Percentiles rank a stretch among this genome's conserved stretches.
phyloP scores from a whole-genome alignment of 2,113 vertebrate species.

The Phaetusa simplex region DNA sequence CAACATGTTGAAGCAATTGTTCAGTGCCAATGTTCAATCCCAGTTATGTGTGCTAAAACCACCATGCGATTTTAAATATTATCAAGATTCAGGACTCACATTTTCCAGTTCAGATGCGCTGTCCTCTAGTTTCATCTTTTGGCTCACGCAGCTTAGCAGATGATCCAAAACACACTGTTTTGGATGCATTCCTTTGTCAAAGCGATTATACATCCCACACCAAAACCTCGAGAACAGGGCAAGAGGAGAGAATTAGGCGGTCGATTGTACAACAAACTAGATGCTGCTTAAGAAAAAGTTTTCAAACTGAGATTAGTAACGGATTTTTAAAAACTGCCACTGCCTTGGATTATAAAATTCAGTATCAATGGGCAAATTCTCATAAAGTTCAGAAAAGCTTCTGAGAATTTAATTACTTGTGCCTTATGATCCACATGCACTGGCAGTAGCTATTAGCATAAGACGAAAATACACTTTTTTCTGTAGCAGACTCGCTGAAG shows the following conservation, averaged over 20 bases:
- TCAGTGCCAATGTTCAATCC: accelerated
- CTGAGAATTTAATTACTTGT: neutral
- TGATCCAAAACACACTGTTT: constrained; percentile 77
- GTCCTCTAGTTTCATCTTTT: constrained; percentile 67
- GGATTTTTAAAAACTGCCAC: neutral
- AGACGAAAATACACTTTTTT: neutral
- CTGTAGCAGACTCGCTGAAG: neutral
- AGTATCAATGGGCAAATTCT: neutral
- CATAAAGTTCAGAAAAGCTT: neutral
- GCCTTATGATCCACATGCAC: neutral
- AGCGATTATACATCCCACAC: constrained; percentile 85
- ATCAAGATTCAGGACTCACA: constrained; percentile 52
- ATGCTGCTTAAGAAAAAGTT: neutral
- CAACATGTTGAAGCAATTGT: neutral
- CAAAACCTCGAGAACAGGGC: constrained; percentile 73
- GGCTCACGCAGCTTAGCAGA: constrained; percentile 69
- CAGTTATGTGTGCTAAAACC: accelerated
- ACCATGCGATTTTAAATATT: accelerated
- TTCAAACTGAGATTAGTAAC: neutral
- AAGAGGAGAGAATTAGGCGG: neutral
- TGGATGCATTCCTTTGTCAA: constrained; percentile 82
- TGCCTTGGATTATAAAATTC: neutral
- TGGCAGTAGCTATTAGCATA: neutral
- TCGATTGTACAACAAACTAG: accelerated
- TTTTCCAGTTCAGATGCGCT: constrained; percentile 67